Base-by-base conservation (phyloP, 1,140 invertebrate species). In the Stegodyphus dumicola region DNA sequence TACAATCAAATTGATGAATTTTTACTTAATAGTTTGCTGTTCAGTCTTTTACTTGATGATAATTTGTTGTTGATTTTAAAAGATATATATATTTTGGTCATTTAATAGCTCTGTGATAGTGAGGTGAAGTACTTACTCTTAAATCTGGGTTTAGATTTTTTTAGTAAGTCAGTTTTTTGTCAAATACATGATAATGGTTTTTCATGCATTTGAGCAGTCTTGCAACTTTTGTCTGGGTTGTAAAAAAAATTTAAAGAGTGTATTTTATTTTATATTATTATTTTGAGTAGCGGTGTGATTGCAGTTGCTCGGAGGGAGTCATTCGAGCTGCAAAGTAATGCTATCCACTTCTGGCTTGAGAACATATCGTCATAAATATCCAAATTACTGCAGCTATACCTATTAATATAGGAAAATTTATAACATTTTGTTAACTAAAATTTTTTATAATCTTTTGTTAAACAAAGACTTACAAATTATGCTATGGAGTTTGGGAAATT, bases 51-150 rank as follows among this genome's bases (percentile, higher is more conserved):
- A 85, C 76, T 85, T 71, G 67, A 77, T 81, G 18, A 17, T 78
- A 85, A 73, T 77, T 85, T 78, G 84, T 85, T 85, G 84, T 85
- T 85, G 84, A 77, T 85, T 85, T 85, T 85, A 85, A 85, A 85
- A 85, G 84, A 85, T 85, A 85, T 85, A 85, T 85, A 85, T 85
- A 85, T 85, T 85, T 85, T 85, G 84, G 84, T 85, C 84, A 77
- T 85, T 77, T 85, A 71, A 85, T 85, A 85, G 84, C 84, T 77
- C 84, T 85, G 84, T 85, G 84, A 85, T 85, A 85, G 75, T 77
- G 53, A 85, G 76, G 76, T 85, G 74, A 84, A 85, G 84, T 85
- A 85, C 84, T 85, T 85, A 85, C 84, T 85, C 74, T 84, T 70
- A 54, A 84, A 70, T 84, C 52, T 76, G 51, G 56, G 65, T 17